Evolutionary conservation across 2,888 invertebrate species (phyloP), one percentile per base, ranked within the genome.

Genomic region (Leptopilina drosophilae): DNA sequence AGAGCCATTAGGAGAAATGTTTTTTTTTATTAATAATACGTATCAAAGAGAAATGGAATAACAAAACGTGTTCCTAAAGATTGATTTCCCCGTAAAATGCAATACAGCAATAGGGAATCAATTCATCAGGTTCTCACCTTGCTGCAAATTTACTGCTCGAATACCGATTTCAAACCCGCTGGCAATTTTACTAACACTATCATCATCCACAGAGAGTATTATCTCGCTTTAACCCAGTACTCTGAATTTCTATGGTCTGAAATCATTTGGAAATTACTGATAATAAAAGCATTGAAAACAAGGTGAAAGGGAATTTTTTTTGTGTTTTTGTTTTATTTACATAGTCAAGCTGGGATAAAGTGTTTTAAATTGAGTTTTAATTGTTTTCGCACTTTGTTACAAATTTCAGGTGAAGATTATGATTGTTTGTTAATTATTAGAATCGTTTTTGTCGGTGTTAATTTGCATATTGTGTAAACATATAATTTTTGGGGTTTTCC

Each of bases 121-220:
- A 73, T 73, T 73, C 33, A 56, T 73, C 53, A 73, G 53, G 56
- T 56, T 73, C 33, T 73, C 56, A 73, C 56, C 53, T 56, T 40
- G 33, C 26, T 53, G 56, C n/a, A 73, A 26, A 56, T 73, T 73
- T 73, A 33, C 11, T 73, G 49, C 53, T 73, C n/a, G 9, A 73
- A 33, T 73, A 33, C n/a, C 33, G 56, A 53, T 73, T 73, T 56
- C 49, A 56, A 73, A 33, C 33, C 73, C 73, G 2, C n/a, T 4
- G 33, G 56, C 53, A 14, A 53, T 73, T 73, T 73, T 56, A 56
- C n/a, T 53, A 73, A 56, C 12, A 56, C 53, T 53, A 6, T 49
- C 69, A 12, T 20, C 46, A 42, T 42, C 42, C 42, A 42, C 20
- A 69, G 7, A 14, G 14, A 14, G 14, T 26, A 20, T 69, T 15